Percentiles rank a stretch among this genome's conserved stretches.
Conservation (phyloP, 2,113 vertebrate genomes). For the Cromileptes altivelis region DNA sequence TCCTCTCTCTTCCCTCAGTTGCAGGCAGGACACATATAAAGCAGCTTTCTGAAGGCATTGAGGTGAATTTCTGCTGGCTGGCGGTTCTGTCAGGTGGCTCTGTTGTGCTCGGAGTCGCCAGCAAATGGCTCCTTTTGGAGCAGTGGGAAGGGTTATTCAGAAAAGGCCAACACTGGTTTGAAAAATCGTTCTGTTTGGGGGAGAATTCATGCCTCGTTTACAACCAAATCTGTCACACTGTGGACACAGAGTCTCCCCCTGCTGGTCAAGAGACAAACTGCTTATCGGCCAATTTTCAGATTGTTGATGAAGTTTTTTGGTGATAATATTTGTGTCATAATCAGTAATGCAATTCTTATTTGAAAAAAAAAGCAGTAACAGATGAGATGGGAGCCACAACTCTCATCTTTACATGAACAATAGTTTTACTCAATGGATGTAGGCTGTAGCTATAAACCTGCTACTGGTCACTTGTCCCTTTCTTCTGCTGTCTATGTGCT, state of each 20-base stretch:
- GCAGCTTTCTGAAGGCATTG: slow-evolving; percentile 66
- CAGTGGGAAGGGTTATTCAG: slow-evolving; percentile 59
- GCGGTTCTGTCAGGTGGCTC: slow-evolving; percentile 72
- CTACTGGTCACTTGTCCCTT: too few relatives aligned
- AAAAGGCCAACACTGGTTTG: slow-evolving; percentile 57
- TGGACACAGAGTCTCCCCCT: slow-evolving; percentile 20
- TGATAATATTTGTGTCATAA: too few relatives aligned
- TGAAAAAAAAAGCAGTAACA: too few relatives aligned
- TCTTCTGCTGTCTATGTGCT: too few relatives aligned
- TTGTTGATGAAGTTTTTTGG: too few relatives aligned
- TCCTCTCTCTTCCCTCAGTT: slow-evolving; percentile 50
- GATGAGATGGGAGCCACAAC: too few relatives aligned
- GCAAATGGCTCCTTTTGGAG: slow-evolving; percentile 61
- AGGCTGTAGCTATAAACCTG: too few relatives aligned
- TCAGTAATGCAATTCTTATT: too few relatives aligned
- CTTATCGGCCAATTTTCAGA: neutral
- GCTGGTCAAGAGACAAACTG: slow-evolving; percentile 31
- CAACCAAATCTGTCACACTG: slow-evolving; percentile 18
- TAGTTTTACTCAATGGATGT: too few relatives aligned
- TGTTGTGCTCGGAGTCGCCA: slow-evolving; percentile 67
- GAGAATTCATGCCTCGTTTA: slow-evolving; percentile 33
- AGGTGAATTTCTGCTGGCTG: slow-evolving; percentile 66
- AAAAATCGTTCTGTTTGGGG: slow-evolving; percentile 53
- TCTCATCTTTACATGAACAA: too few relatives aligned
- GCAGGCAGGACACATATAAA: slow-evolving; percentile 65